phyloP scores from a whole-genome alignment of 2,797 vertebrate species.

The Benthosema pterotum region DNA sequence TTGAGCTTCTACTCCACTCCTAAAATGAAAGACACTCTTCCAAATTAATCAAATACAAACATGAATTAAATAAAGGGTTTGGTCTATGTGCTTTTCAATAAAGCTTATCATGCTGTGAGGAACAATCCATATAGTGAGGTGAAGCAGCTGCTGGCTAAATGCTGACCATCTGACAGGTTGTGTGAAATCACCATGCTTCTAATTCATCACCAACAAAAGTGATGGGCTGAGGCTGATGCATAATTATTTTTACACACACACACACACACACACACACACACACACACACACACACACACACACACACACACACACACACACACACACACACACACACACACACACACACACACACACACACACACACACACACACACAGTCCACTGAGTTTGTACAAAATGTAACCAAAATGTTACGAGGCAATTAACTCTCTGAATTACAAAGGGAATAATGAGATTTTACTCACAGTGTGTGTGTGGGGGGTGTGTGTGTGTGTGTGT shows the following conservation, averaged over 20 bases:
- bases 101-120: conserved; percentile 24
- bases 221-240: conserved; percentile 39
- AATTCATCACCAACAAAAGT: conserved; percentile 26
- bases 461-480: background rate
- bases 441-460: too few relatives aligned
- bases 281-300: too few relatives aligned
- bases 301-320: background rate
- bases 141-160: conserved; percentile 48
- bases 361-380: too few relatives aligned
- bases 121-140: conserved; percentile 30
- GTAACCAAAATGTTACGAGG: too few relatives aligned
- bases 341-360: too few relatives aligned
- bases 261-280: too few relatives aligned
- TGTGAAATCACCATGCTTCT: conserved; percentile 46
- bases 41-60: too few relatives aligned
- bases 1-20: too few relatives aligned
- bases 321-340: too few relatives aligned
- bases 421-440: too few relatives aligned
- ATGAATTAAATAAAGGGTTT: background rate
- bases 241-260: background rate
- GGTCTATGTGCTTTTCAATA: conserved; percentile 21
- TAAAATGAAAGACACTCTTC: too few relatives aligned
- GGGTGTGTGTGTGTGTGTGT: conserved; percentile 4
- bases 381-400: too few relatives aligned
- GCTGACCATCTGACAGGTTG: conserved; percentile 25